phyloP scores from a whole-genome alignment of 1,140 invertebrate genomes.

The Orchesella cincta region DNA sequence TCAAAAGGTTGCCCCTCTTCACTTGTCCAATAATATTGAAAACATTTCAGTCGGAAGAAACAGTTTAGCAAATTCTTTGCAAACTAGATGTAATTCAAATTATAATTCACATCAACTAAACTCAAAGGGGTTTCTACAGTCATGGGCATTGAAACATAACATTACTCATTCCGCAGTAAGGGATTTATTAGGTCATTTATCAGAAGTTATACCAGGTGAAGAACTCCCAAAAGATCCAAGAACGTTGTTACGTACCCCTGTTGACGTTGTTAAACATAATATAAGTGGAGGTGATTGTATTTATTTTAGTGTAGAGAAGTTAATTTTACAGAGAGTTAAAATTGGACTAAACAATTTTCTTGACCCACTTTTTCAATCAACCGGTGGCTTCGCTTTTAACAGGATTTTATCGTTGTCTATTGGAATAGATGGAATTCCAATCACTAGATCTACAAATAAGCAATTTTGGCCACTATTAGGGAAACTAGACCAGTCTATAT shows the following conservation, averaged over 20 bases:
- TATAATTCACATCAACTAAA: background rate
- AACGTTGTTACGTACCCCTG: background rate
- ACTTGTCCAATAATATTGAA: too few species aligned
- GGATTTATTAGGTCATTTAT: background rate
- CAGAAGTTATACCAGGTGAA: background rate
- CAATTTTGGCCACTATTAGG: slow-evolving; percentile 44
- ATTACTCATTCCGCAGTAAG: slow-evolving; percentile 2
- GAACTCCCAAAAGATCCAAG: slow-evolving; percentile 8
- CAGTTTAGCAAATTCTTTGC: too few species aligned
- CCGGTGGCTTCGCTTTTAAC: background rate
- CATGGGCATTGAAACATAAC: background rate
- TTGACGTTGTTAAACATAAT: background rate
- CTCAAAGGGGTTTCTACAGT: background rate
- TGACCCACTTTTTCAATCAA: background rate
- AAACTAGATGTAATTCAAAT: background rate
- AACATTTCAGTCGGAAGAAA: too few species aligned
- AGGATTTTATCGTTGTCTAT: background rate
- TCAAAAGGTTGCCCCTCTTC: too few species aligned
- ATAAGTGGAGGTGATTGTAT: background rate
- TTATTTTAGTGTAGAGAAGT: background rate
- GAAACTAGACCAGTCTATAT: slow-evolving; percentile 24
- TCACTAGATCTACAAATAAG: slow-evolving; percentile 29
- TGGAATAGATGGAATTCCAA: slow-evolving; percentile 35
- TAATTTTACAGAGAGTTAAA: background rate
- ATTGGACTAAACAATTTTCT: background rate